Base-by-base conservation (phyloP, 2,113 vertebrate species). In the Picathartes gymnocephalus region DNA sequence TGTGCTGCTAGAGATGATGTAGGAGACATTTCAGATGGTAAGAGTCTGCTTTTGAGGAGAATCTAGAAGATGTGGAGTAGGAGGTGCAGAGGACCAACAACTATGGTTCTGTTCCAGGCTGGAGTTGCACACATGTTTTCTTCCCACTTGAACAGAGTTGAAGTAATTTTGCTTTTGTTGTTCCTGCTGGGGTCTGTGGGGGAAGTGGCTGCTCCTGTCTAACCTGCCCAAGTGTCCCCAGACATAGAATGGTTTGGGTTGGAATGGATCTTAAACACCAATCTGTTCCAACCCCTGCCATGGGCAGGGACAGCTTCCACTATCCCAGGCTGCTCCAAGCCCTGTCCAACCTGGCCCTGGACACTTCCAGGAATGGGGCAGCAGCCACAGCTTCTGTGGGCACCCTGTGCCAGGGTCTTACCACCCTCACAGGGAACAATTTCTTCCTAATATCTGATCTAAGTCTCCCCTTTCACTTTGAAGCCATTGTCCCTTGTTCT, bases 341-440 rank as follows among this genome's bases (percentile, higher is more conserved):
- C 16, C 13, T 0, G 0, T 40, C 53, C n/a, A 51, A 0, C 14
- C 17, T 40, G 14, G 2, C 24, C 11, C 40, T 27, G 47, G 12
- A 35, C 16, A 47, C 14, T 53, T 19, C 11, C 47, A 40, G 30
- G 7, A 28, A 31, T 76, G 16, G 23, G n/a, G 53, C 5, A 8
- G 4, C 61, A 74, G 4, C 16, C 77, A 66, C 37, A 68, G 11
- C 21, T 47, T 47, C 69, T 40, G 20, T 68, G n/a, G 21, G 17
- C 7, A 68, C 0, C 3, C 39, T 74, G 6, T 74, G 13, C 24
- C n/a, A 40, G 16, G 6, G 4, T 25, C 20, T 82, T 4, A 0
- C 13, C 28, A 39, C 9, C 24, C 24, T 35, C n/a, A 27, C 11
- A 53, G 17, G 1, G 2, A 60, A 47, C 5, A 35, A 40, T 61